Evolutionary conservation across 2,113 vertebrate genomes (phyloP).

Genomic region (Ctenomys sociabilis): DNA sequence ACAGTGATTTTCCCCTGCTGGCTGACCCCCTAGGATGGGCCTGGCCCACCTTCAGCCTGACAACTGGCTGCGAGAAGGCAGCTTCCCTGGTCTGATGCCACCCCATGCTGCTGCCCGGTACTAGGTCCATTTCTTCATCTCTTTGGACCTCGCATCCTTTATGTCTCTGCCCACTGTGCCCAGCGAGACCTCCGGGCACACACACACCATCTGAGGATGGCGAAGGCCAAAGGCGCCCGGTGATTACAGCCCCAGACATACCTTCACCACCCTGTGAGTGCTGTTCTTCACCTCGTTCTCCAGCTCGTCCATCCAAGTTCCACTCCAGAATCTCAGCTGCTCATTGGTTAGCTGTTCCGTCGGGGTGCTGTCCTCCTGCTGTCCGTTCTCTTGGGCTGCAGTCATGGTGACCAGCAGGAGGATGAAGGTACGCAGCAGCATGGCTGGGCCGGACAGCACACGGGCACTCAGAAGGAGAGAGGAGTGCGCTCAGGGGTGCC

Average conservation of each 20-base stretch:
- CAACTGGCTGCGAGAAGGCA: neutral
- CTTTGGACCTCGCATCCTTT: neutral
- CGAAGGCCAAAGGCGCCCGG: rapidly evolving
- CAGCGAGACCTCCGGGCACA: neutral
- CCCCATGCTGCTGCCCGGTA: neutral
- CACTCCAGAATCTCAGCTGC: constrained; percentile 71
- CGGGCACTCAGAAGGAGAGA: rapidly evolving
- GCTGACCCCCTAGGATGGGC: neutral
- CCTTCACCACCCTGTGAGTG: constrained; percentile 93
- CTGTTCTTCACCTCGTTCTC: constrained; percentile 93
- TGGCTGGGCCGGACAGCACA: constrained; percentile 44
- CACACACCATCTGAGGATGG: rapidly evolving
- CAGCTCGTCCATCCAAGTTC: constrained; percentile 88
- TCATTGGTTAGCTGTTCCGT: constrained; percentile 81
- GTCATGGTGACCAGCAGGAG: constrained; percentile 33
- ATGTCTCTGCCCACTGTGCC: neutral
- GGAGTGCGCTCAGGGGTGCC: neutral
- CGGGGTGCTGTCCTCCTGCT: constrained; percentile 85
- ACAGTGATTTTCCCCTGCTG: neutral
- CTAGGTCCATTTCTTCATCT: neutral
- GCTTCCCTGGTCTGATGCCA: neutral
- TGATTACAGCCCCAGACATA: constrained; percentile 69
- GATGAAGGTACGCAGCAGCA: constrained; percentile 77
- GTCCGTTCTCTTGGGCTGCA: constrained; percentile 75
- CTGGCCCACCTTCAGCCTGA: neutral